These are phyloP conservation scores for Drosophila nikananu DNA, from an alignment of 1,140 invertebrate species.

Conservation along the genomic window DNA sequence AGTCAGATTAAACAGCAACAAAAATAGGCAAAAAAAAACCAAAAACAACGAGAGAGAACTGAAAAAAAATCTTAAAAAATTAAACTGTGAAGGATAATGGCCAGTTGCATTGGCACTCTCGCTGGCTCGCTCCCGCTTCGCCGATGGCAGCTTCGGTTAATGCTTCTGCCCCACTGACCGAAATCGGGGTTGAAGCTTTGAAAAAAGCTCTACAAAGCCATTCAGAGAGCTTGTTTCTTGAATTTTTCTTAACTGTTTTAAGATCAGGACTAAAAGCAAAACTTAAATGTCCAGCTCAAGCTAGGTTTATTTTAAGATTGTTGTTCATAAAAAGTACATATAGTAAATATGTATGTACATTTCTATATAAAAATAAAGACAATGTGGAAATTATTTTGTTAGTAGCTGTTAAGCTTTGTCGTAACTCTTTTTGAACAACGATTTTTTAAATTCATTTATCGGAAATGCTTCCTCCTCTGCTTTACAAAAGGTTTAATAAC, in stretches of 20 bases:
- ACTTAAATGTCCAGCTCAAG: too few species aligned
- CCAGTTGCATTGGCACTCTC: slow-evolving; percentile 20
- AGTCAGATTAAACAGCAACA: slow-evolving; percentile 17
- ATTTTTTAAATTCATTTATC: not conserved
- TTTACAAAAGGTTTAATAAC: not conserved
- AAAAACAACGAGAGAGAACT: not conserved
- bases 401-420: too few species aligned
- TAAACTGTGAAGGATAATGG: slow-evolving; percentile 63
- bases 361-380: too few species aligned
- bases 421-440: not conserved
- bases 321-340: too few species aligned
- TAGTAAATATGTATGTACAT: too few species aligned
- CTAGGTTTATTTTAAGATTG: too few species aligned
- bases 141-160: not conserved
- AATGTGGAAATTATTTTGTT: too few species aligned
- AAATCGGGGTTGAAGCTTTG: slow-evolving; percentile 50
- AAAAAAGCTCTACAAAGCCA: slow-evolving; percentile 35
- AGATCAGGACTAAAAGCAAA: too few species aligned
- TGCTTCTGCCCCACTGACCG: slow-evolving; percentile 61
- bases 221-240: not conserved
- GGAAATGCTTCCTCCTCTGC: not conserved
- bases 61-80: slow-evolving; percentile 17
- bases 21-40: slow-evolving; percentile 8
- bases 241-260: not conserved
- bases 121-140: not conserved